Evolutionary conservation across 2,888 invertebrate genomes (phyloP), one percentile per base, ranked within the genome.

Genomic region (Timema podura): DNA sequence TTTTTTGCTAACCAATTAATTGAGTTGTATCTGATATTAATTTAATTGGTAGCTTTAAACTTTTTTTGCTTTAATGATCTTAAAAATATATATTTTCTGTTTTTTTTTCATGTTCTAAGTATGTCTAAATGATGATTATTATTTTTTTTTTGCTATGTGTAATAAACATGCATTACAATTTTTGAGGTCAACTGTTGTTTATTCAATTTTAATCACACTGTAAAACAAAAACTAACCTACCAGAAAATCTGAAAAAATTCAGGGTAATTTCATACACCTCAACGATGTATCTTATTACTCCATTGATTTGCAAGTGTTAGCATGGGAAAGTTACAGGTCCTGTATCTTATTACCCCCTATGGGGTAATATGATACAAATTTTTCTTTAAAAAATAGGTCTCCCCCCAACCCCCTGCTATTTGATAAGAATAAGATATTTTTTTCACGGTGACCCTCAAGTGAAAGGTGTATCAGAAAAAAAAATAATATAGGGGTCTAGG

Each of bases 231-330:
- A 54, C 8, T 54, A 2, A 16, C n/a, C 1, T 1, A 54, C 54
- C 54, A 54, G 16, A 54, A 54, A 6, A 13, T 54, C 54, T 54
- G 6, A 54, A 54, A 54, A 54, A 54, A 54, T 54, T 54, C 16
- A n/a, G 54, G 54, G 54, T 54, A 13, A 5, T 54, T 15, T 15
- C 7, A 13, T 8, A 54, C 54, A 54, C 54, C 7, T 54, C 54
- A 2, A n/a, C 16, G 54, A 13, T 6, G 5, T 54, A 54, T 54
- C 54, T 54, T 54, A 54, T 54, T 54, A 16, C n/a, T 6, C 54
- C 54, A 54, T 54, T 6, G 54, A 1, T n/a, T 13, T 54, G 10
- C 54, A 54, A 54, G 54, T 6, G 16, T 54, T 13, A 15, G n/a
- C 16, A 11, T 1, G 54, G 54, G 54, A 54, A 11, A 54, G 54